Evolutionary conservation across 2,888 invertebrate genomes (phyloP), one percentile per base, ranked within the genome.

Genomic region (Caenorhabditis afra): DNA sequence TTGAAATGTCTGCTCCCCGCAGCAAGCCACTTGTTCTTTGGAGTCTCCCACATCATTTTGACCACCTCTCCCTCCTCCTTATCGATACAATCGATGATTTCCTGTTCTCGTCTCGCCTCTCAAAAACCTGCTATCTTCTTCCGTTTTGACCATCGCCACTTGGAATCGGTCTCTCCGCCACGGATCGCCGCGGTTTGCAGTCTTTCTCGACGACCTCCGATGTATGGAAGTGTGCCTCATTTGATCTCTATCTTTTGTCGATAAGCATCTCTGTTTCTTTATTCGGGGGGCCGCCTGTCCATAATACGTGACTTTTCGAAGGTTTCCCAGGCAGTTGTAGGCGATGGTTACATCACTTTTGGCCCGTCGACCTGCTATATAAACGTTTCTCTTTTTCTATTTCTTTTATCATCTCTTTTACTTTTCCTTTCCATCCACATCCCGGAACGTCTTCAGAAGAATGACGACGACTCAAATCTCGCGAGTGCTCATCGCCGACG

Each of bases 401-500:
- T 16, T 3, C 29, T 16, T 16, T 41, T 11, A 22, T n/a, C n/a
- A 18, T 12, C 12, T n/a, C 16, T 1, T 35, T 45, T 39, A 16
- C 12, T 53, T 49, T 23, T n/a, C n/a, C n/a, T n/a, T n/a, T n/a
- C n/a, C n/a, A n/a, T n/a, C n/a, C n/a, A n/a, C n/a, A n/a, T n/a
- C n/a, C n/a, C n/a, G n/a, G n/a, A n/a, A n/a, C n/a, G n/a, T 50
- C 52, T 65, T 16, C 52, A 52, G 45, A 37, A 12, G 52, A 74
- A 29, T 29, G 29, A 7, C 65, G 74, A 59, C 57, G 37, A 22
- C 58, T 29, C 55, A 47, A 39, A 88, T 88, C 79, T 70, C 93
- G 89, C 94, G 93, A 82, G 96, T 97, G 73, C 92, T 98, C 71
- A 94, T 98, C 84, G 95, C 96, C 87, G 98, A 98, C 91, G 95